These are phyloP conservation scores for Akabosia matsudoensis DNA, from an alignment of 1,140 invertebrate genomes.

Conservation along the genomic window DNA sequence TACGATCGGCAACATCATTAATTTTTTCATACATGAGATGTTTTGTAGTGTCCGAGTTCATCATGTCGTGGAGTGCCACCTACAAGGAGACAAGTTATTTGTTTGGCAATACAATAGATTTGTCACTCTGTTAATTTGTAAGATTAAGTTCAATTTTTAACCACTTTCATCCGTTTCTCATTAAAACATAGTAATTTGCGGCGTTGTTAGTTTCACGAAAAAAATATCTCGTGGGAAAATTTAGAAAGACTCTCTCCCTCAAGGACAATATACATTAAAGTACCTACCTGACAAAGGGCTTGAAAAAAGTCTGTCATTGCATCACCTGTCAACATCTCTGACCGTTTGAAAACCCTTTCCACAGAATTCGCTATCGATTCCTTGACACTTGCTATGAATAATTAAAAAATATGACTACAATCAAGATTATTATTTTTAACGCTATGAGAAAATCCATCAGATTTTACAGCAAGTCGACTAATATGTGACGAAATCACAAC, in stretches of 20 bases:
- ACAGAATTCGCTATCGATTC: constrained; percentile 9
- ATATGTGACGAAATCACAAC: too few relatives aligned
- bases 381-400: constrained; percentile 20
- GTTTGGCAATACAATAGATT: too few relatives aligned
- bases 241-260: not conserved
- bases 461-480: too few relatives aligned
- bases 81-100: not conserved
- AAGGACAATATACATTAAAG: not conserved
- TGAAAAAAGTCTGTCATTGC: constrained; percentile 24
- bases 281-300: constrained; percentile 16
- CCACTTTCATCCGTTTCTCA: too few relatives aligned
- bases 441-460: too few relatives aligned
- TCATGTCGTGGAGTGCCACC: constrained; percentile 13
- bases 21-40: constrained; percentile 24
- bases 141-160: too few relatives aligned
- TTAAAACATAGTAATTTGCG: too few relatives aligned
- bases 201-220: not conserved
- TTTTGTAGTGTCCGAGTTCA: not conserved
- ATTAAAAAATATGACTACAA: not conserved
- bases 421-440: too few relatives aligned
- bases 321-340: not conserved
- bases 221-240: not conserved
- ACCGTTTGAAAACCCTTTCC: not conserved
- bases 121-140: too few relatives aligned
- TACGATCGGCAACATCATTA: constrained; percentile 1